Conservation (phyloP, 2,888 invertebrate genomes). For the Hipparchia sbordonii region DNA sequence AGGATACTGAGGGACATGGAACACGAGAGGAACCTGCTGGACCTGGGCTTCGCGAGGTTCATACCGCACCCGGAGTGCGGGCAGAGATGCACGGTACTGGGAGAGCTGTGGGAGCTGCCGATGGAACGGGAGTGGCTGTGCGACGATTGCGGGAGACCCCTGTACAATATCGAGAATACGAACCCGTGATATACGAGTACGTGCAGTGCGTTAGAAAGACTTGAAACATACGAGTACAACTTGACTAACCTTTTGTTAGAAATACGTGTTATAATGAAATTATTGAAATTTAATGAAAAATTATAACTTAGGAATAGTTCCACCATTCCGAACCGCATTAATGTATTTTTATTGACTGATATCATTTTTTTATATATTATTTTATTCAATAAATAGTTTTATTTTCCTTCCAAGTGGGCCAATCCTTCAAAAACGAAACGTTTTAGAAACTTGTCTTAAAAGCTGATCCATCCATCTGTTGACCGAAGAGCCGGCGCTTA, state of each 20-base stretch:
- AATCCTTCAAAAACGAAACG: too few species aligned
- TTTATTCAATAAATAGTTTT: too few species aligned
- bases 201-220: not conserved
- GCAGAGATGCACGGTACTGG: slow-evolving; percentile 1
- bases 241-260: not conserved
- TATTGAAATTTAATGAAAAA: too few species aligned
- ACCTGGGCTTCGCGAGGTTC: slow-evolving; percentile 29
- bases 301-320: not conserved
- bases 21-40: slow-evolving; percentile 29
- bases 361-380: too few species aligned
- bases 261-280: too few species aligned
- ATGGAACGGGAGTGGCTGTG: slow-evolving; percentile 40
- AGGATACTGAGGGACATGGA: slow-evolving; percentile 35
- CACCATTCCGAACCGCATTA: not conserved
- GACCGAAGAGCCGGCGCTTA: too few species aligned
- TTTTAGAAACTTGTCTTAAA: too few species aligned
- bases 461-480: too few species aligned
- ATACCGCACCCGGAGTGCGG: slow-evolving; percentile 36
- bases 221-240: not conserved
- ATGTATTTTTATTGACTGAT: not conserved
- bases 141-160: slow-evolving; percentile 34
- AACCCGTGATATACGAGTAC: not conserved
- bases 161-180: slow-evolving; percentile 19
- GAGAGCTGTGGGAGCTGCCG: slow-evolving; percentile 42
- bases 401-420: too few species aligned